Evolutionary conservation across 2,888 invertebrate genomes (phyloP), one percentile per base, ranked within the genome.

Genomic region (Catocala sponsa): DNA sequence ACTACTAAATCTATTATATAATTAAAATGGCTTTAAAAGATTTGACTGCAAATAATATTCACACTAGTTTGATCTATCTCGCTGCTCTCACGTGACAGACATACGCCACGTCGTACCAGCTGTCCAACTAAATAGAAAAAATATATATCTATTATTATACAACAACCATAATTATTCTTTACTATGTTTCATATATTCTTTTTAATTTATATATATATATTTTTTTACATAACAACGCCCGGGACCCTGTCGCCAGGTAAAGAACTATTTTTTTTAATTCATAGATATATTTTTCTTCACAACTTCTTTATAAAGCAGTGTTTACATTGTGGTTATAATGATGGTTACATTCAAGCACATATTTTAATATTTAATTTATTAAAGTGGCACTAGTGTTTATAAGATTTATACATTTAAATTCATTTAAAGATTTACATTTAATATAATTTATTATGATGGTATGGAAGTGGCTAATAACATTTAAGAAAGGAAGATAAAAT

Each of bases 81-180:
- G 61, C 66, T 68, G 65, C 57, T 49, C 46, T 32, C 58, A 54
- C 61, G 60, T 49, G 46, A 53, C 15, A 25, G 54, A 58, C 57
- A 49, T 38, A 50, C 48, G 11, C 50, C 62, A 56, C 58, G 57
- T 59, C 63, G 41, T 65, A 67, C 67, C 54, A 64, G 65, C 76
- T 74, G 66, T 78, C 81, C 82, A 87, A 90, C 80, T 79, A 72
- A 89, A 88, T 88, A 83, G 77, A 85, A 87, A 89, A 89, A 86
- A 91, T 88, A 88, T 86, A 90, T 84, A 82, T 88, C 80, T 89
- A 79, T 83, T 80, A 85, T 79, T 74, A 79, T 75, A 86, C 85
- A 90, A 89, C 87, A 90, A 87, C 80, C 83, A 81, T 79, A 56
- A 57, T 53, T 12, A 79, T 70, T 77, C 77, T 72, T 81, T 63